These are phyloP conservation scores for Theretra japonica DNA, from an alignment of 2,888 invertebrate species.

Conservation along the genomic window DNA sequence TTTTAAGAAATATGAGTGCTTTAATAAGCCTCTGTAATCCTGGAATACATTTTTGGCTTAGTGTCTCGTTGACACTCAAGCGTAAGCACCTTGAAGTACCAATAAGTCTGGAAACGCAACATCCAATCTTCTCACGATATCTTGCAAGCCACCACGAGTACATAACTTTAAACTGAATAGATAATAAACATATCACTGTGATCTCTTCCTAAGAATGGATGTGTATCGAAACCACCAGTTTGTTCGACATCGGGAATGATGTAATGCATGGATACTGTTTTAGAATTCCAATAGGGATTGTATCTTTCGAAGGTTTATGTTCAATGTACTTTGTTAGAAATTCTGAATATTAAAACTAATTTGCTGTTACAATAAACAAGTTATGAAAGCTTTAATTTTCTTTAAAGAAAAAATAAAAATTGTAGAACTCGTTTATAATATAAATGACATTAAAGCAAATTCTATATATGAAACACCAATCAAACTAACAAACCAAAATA, in stretches of 20 bases:
- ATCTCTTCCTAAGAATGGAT: conserved; percentile 20
- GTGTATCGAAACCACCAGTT: conserved; percentile 1
- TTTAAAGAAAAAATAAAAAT: no score
- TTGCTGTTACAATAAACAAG: no score
- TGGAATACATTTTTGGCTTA: conserved; percentile 38
- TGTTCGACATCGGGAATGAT: background rate
- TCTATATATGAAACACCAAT: no score
- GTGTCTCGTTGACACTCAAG: conserved; percentile 35
- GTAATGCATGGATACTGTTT: conserved; percentile 5
- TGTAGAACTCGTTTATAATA: no score
- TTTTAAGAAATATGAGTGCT: conserved; percentile 28
- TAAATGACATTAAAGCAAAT: no score
- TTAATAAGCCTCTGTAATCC: conserved; percentile 32
- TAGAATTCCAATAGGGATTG: conserved; percentile 6
- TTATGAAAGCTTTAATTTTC: no score
- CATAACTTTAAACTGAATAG: conserved; percentile 54
- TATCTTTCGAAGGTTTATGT: background rate
- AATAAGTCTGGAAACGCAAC: background rate
- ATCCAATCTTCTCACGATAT: conserved; percentile 45
- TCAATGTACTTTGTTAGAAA: background rate
- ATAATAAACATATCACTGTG: conserved; percentile 54
- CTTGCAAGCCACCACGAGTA: conserved; percentile 63
- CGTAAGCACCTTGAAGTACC: background rate
- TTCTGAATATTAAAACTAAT: background rate
- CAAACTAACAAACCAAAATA: no score